These are phyloP conservation scores for Hylyphantes graminicola DNA, from an alignment of 1,140 invertebrate genomes.

Conservation along the genomic window DNA sequence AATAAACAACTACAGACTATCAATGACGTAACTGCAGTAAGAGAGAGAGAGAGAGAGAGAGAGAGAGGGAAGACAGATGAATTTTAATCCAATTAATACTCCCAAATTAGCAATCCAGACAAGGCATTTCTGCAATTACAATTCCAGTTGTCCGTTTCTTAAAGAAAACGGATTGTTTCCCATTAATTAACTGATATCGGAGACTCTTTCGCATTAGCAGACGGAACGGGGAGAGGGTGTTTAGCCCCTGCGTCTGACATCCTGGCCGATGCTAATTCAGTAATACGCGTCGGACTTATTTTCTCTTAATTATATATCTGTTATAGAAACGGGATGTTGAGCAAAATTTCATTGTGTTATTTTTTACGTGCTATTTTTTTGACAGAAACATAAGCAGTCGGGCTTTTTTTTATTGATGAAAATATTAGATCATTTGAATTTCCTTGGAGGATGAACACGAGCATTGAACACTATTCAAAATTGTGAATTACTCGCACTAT, in stretches of 20 bases:
- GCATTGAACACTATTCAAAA: too few relatives aligned
- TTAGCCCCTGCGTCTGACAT: constrained; percentile 1
- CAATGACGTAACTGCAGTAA: too few relatives aligned
- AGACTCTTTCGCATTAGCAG: background rate
- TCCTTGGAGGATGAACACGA: too few relatives aligned
- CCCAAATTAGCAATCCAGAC: constrained; percentile 17
- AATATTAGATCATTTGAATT: too few relatives aligned
- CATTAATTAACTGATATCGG: constrained; percentile 14
- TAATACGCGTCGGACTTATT: constrained; percentile 36
- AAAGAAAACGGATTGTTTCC: constrained; percentile 26
- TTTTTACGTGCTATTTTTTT: too few relatives aligned
- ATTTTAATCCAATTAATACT: constrained; percentile 31
- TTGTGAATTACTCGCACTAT: too few relatives aligned
- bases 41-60: too few relatives aligned
- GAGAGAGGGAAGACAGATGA: background rate
- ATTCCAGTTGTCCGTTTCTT: constrained; percentile 12
- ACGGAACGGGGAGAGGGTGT: background rate
- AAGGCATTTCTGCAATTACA: background rate
- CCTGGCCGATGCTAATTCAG: constrained; percentile 22
- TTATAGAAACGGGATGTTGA: too few relatives aligned
- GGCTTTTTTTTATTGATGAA: too few relatives aligned
- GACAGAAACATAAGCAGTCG: too few relatives aligned
- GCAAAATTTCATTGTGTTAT: too few relatives aligned
- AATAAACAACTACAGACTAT: too few relatives aligned
- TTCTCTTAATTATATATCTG: constrained; percentile 38